Base-by-base conservation (phyloP, 2,888 invertebrate species). In the Agonopterix heracliana region DNA sequence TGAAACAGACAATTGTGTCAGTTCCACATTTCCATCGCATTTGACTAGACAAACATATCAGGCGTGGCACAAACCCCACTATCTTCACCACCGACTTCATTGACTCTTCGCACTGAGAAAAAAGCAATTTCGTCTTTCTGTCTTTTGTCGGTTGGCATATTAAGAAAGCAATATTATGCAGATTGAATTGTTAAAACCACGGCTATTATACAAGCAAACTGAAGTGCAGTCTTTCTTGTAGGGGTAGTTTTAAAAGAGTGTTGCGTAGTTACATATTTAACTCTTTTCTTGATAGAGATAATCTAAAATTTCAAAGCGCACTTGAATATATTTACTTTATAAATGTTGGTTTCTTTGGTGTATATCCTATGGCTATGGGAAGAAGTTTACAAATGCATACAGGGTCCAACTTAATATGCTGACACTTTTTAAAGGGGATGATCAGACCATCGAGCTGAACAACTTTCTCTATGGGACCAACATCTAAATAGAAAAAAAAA, bases 131-230 rank as follows among this genome's bases (percentile, higher is more conserved):
- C 71, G 71, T 69, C 66, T 69, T 72, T 78, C 75, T 75, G 68
- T 67, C 68, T 67, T 64, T 50, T 44, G 50, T 42, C 63, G 61
- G 63, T 69, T 71, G 69, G 78, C 75, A 81, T 83, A 82, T 84
- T 81, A 84, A 82, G 74, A 74, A 86, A 83, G 81, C 84, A 87
- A 88, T 87, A 83, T 81, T 81, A 86, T 86, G 85, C 79, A 81
- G 79, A 86, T 83, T 71, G 61, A 47, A 61, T 54, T 53, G 54
- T 54, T 48, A 59, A 63, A 60, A 63, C 53, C 55, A 41, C 47
- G 52, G 60, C 59, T 55, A 52, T 54, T 59, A 53, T 54, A 48
- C 41, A 52, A 43, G 42, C 48, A 44, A 47, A 26, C 26, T 26
- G 5, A 26, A 26, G 26, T 26, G 26, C 26, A 49, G 40, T 14